Percentiles rank a stretch among this genome's conserved stretches.
Conservation (phyloP, 2,797 vertebrate genomes). For the Hypotaenidia philippensis region DNA sequence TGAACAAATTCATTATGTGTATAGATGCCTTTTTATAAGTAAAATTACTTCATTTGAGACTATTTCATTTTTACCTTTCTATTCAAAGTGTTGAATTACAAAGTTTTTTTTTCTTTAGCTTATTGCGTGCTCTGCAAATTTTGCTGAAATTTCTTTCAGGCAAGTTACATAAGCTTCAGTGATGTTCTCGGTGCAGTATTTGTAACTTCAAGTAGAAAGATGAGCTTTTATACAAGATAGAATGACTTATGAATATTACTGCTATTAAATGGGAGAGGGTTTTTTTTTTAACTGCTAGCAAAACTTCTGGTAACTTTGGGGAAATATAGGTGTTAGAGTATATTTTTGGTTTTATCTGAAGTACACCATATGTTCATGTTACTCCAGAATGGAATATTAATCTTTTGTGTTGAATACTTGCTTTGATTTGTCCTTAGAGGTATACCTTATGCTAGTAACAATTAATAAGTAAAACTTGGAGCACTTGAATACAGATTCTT, state of each 20-base stretch:
- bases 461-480: neutral
- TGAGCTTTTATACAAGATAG: neutral
- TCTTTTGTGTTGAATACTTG: neutral
- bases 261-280: neutral
- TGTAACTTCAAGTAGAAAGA: neutral
- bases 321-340: neutral
- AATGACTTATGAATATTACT: neutral
- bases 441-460: neutral
- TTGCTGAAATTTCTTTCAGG: slow-evolving; percentile 35
- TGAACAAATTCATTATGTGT: neutral
- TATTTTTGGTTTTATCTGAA: neutral
- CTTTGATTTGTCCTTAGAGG: neutral
- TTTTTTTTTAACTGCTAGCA: neutral
- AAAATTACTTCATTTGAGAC: neutral
- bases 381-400: neutral
- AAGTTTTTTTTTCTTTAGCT: neutral
- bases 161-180: slow-evolving; percentile 1
- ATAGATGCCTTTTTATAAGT: neutral
- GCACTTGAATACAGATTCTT: neutral
- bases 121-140: slow-evolving; percentile 5
- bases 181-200: neutral
- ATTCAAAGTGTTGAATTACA: slow-evolving; percentile 3
- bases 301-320: neutral
- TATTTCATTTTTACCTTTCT: slow-evolving; percentile 18
- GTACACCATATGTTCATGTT: neutral